These are phyloP conservation scores for Nautilus pompilius DNA, from an alignment of 1,140 invertebrate genomes.

Conservation along the genomic window DNA sequence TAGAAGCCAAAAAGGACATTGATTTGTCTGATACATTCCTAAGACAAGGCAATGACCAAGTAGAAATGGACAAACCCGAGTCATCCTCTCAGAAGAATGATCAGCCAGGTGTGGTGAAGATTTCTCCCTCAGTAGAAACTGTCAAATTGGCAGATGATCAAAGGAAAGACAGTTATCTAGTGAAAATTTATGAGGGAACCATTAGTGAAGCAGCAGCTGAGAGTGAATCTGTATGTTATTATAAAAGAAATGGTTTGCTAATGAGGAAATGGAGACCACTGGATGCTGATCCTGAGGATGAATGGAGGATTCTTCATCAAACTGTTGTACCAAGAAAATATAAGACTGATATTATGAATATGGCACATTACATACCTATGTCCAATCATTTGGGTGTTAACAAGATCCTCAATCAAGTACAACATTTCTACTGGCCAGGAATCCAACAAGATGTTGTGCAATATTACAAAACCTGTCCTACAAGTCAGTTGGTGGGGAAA, in stretches of 20 bases:
- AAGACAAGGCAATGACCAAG: too few relatives aligned
- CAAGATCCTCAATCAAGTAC: constrained; percentile 12
- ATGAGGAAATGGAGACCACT: not conserved
- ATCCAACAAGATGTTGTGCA: constrained; percentile 10
- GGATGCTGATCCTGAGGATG: not conserved
- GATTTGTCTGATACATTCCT: too few relatives aligned
- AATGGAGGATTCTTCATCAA: constrained; percentile 1
- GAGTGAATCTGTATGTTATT: not conserved
- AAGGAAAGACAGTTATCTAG: too few relatives aligned
- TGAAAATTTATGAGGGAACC: too few relatives aligned
- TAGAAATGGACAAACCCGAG: too few relatives aligned
- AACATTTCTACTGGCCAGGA: constrained; percentile 13
- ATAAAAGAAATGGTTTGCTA: not conserved
- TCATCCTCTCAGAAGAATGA: too few relatives aligned
- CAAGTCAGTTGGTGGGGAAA: constrained; percentile 24
- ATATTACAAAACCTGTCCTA: constrained; percentile 18
- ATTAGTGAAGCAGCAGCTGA: too few relatives aligned
- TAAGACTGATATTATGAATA: not conserved
- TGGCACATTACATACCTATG: constrained; percentile 12
- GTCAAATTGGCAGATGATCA: too few relatives aligned
- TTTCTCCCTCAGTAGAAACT: too few relatives aligned
- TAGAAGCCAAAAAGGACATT: too few relatives aligned
- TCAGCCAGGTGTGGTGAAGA: too few relatives aligned
- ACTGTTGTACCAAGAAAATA: constrained; percentile 3
- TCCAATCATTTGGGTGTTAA: constrained; percentile 17